Evolutionary conservation across 2,888 invertebrate genomes (phyloP).

Genomic region (Platynereis dumerilii): DNA sequence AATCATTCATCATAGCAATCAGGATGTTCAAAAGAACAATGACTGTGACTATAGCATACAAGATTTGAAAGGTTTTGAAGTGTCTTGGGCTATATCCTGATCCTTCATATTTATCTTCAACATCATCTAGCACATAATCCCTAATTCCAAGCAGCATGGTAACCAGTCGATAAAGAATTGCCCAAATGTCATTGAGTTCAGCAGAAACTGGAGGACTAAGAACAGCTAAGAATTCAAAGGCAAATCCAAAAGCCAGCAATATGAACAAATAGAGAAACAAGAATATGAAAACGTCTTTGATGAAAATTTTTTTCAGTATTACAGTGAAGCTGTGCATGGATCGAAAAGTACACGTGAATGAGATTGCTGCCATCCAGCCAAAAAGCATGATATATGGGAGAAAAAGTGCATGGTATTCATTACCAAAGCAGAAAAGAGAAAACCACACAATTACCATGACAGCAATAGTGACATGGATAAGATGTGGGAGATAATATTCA

Average conservation of each 20-base stretch:
- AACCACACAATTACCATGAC: conserved; percentile 47
- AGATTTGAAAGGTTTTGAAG: too few relatives aligned
- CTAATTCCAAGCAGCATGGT: not conserved
- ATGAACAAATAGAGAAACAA: conserved; percentile 47
- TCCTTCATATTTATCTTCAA: not conserved
- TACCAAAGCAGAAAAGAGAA: conserved; percentile 38
- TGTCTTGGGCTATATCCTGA: too few relatives aligned
- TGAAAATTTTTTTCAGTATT: conserved; percentile 53
- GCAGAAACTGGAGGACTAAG: not conserved
- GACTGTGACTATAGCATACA: too few relatives aligned
- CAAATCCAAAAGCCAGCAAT: too few relatives aligned
- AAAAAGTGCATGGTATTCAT: conserved; percentile 46
- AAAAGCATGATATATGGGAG: conserved; percentile 47
- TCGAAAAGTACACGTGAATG: conserved; percentile 54
- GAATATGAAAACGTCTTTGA: conserved; percentile 51
- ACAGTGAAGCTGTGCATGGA: too few relatives aligned
- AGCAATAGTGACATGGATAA: conserved; percentile 38
- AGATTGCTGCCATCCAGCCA: conserved; percentile 52
- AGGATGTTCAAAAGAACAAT: too few relatives aligned
- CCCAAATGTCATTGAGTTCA: not conserved
- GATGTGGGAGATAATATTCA: not conserved
- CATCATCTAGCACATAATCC: not conserved
- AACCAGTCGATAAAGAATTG: not conserved
- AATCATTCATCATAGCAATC: too few relatives aligned
- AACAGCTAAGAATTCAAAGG: not conserved